Base-by-base conservation (phyloP, 2,888 invertebrate species). In the Macaria notata region DNA sequence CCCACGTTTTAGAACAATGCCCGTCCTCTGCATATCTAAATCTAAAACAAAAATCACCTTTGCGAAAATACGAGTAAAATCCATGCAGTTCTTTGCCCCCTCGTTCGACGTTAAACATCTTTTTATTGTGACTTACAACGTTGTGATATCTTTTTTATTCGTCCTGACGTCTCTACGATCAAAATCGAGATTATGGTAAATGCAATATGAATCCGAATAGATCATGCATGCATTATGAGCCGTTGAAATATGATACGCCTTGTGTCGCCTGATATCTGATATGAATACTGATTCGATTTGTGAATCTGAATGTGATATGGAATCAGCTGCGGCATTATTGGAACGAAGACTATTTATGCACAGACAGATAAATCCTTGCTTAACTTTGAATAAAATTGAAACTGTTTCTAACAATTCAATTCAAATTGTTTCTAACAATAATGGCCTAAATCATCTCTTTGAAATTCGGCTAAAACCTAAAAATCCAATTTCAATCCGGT, bases 151-250 rank as follows among this genome's bases (percentile, higher is more conserved):
- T 36, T 4, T 33, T 36, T 36, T 36, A 36, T 36, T 36, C 33
- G 3, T 36, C 33, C 0, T 2, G 7, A 36, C 33, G 33, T 36
- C 33, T 36, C 7, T 36, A 36, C 33, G 33, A 36, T 19, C 19
- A 6, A 50, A 36, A 43, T 44, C 5, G 29, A 44, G 30, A 36
- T 8, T 36, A 50, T 49, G 47, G 47, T 42, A 53, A 45, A 41
- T 54, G 31, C 48, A 38, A 3, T 45, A 54, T 49, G 44, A 41
- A 54, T 54, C 31, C 36, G 42, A 54, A 54, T 54, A 30, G 54
- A 31, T 48, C 38, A 44, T 31, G 3, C 9, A 31, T 44, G n/a
- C 39, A 43, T 52, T 38, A 41, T 8, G 31, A 41, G 7, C 30
- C 31, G 39, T 38, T 46, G 41, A 39, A 33, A 49, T 49, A 43